Evolutionary conservation across 2,797 vertebrate genomes (phyloP).

Genomic region (Scolopax rusticola): DNA sequence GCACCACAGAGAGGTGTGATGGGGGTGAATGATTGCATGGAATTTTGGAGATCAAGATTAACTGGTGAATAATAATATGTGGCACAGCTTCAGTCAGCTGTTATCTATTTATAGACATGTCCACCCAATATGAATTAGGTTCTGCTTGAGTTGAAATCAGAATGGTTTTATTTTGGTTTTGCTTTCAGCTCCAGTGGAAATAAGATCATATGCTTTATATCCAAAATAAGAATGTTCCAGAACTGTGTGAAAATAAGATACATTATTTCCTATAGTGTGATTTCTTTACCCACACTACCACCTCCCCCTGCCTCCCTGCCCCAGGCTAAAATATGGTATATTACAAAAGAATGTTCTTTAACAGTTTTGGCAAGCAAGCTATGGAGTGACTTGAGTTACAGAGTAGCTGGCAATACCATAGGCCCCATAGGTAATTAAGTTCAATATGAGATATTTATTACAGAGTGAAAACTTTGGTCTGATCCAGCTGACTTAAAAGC

Average conservation of each 20-base stretch:
- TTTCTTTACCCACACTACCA: neutral
- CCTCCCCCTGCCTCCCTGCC: neutral
- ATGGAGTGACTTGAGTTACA: conserved; percentile 39
- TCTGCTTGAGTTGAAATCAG: neutral
- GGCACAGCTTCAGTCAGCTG: neutral
- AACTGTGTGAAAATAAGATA: conserved; percentile 1
- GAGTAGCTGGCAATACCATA: conserved; percentile 14
- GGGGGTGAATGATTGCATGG: neutral
- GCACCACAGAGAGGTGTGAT: neutral
- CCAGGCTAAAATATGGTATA: neutral
- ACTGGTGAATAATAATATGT: neutral
- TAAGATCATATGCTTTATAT: neutral
- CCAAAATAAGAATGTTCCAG: neutral
- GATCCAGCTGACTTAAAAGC: conserved; percentile 43
- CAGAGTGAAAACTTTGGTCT: conserved; percentile 44
- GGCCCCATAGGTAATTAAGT: conserved; percentile 50
- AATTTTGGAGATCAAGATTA: conserved; percentile 14
- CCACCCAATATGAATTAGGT: neutral
- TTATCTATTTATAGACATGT: neutral
- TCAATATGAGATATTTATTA: conserved; percentile 57
- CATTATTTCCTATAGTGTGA: neutral
- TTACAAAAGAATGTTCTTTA: conserved; percentile 39
- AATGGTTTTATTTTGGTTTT: neutral
- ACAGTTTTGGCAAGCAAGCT: conserved; percentile 36
- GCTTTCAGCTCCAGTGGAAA: neutral